Evolutionary conservation across 2,888 invertebrate species (phyloP), one percentile per base, ranked within the genome.

Genomic region (Ennomos quercinarius): DNA sequence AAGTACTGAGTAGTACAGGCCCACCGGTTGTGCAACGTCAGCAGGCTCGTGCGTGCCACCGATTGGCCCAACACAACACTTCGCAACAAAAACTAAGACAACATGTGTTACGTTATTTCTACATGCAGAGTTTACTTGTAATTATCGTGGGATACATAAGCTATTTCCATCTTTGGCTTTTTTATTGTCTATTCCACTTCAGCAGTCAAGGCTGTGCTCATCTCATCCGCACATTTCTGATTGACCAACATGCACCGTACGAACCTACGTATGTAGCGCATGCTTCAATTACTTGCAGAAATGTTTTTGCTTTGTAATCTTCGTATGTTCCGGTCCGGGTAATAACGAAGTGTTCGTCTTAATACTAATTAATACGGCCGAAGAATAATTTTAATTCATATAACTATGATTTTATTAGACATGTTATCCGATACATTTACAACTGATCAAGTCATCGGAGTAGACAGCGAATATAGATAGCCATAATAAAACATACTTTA

Each of bases 21-120:
- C 79, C 80, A 77, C 62, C 79, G 81, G 87, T 87, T 86, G 87
- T 90, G 88, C 89, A 90, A 87, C 87, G 87, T 86, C 87, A 88
- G 81, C 84, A 64, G 67, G 81, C 86, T 84, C 87, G 86, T 88
- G 87, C 86, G 87, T 87, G 82, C 78, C 59, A 38, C 45, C 48
- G 57, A 57, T 57, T 58, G 53, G 63, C 50, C 72, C 60, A 61
- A 73, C 67, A 74, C 60, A 61, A 73, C 67, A 74, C 74, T 64
- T 69, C 63, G 69, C 73, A 76, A 79, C 77, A 84, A 84, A 80
- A 77, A 70, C 68, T 57, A 58, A 71, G 66, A 71, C 66, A 71
- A 67, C 70, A 72, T 64, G 72, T 67, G 72, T 73, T 71, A 74
- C 64, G 73, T 66, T 71, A 66, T 70, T 72, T 72, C 71, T 63